Base-by-base conservation (phyloP, 2,888 invertebrate genomes). In the Polia nebulosa region DNA sequence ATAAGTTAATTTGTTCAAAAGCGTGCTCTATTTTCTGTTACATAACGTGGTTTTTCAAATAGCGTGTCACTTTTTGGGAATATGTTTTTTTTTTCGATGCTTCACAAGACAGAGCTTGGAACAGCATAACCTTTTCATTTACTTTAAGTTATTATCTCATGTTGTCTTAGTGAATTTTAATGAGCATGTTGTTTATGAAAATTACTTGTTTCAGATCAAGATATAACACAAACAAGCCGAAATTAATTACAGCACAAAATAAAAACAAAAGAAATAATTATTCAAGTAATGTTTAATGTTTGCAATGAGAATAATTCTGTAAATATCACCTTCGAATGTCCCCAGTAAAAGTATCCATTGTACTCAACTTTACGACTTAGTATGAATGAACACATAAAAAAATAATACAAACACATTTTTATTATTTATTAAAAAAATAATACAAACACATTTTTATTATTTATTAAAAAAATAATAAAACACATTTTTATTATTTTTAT, bases 121-220 rank as follows among this genome's bases (percentile, higher is more conserved):
- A 20, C 29, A 71, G 22, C 25, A 25, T 20, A 36, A 55, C 34
- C 79, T 67, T 66, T 51, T 44, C 15, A 66, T 61, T 66, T 27
- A 27, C 39, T 72, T 57, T 20, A 49, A 61, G n/a, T 59, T 44
- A 65, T 32, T 47, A 39, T 47, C 32, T 41, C 22, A 56, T 49
- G 32, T 45, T 60, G 25, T 20, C 15, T 56, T 36, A 17, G 11
- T 34, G 0, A 49, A 39, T 55, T 45, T 59, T 56, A 61, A 79
- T 75, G 29, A 76, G 22, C 27, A 1, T 17, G 34, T 72, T 60
- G 11, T 65, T 73, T 41, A 52, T 44, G 11, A 29, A 61, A 47
- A 56, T 41, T 39, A 34, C 17, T 17, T 41, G 25, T 59, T 47
- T 49, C 17, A 29, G 39, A 72, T 75, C 25, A 55, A 78, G 25